Percentiles rank a stretch among this genome's conserved stretches.
phyloP scores from a whole-genome alignment of 2,888 invertebrate genomes.

The Lordiphosa andalusiaca region DNA sequence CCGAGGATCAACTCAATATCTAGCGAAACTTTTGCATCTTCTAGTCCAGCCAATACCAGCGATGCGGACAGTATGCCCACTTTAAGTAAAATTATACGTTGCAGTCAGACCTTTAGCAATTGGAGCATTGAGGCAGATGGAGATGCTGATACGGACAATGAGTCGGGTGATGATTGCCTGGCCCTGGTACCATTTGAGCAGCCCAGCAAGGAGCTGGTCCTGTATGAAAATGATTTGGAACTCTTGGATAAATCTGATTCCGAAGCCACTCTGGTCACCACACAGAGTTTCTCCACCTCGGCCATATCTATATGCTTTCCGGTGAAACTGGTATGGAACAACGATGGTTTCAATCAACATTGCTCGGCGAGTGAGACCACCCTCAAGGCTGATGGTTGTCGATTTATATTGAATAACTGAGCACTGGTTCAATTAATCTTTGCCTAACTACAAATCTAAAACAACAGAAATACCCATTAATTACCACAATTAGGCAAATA shows the following conservation, averaged over 20 bases:
- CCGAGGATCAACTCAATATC: neutral
- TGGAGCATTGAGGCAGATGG: slow-evolving; percentile 7
- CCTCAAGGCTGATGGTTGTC: slow-evolving; percentile 48
- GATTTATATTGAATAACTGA: slow-evolving; percentile 26
- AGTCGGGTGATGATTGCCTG: slow-evolving; percentile 9
- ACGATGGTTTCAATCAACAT: slow-evolving; percentile 23
- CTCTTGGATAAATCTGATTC: slow-evolving; percentile 15
- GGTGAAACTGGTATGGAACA: slow-evolving; percentile 49
- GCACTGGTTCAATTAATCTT: neutral
- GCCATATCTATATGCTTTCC: slow-evolving; percentile 44
- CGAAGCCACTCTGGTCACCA: slow-evolving; percentile 23
- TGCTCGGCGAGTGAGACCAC: slow-evolving; percentile 57
- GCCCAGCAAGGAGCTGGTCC: slow-evolving; percentile 29
- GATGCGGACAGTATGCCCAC: neutral
- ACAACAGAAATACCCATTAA: slow-evolving; percentile 49
- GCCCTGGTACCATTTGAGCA: slow-evolving; percentile 40
- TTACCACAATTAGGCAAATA: slow-evolving; percentile 61
- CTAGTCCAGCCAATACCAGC: neutral
- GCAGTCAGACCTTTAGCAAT: neutral
- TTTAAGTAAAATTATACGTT: neutral
- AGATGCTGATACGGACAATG: slow-evolving; percentile 7
- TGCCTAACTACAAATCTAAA: neutral
- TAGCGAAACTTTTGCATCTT: neutral
- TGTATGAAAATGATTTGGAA: neutral
- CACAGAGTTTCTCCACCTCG: slow-evolving; percentile 8